Base-by-base conservation (phyloP, 2,888 invertebrate genomes). In the Aporophyla lueneburgensis region DNA sequence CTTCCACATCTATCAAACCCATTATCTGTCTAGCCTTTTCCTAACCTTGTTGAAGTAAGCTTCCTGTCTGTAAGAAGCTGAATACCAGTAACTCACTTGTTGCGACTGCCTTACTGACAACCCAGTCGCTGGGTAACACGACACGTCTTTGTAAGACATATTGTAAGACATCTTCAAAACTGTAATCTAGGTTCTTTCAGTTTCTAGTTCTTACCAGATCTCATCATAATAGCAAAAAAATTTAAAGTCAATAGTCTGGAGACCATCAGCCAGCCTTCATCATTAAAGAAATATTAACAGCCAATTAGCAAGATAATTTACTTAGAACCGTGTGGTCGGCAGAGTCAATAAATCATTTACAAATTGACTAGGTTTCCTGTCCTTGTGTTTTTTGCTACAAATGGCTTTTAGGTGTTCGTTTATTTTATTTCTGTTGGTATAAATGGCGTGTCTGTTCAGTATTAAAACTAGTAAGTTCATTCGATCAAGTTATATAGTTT, bases 221-320 rank as follows among this genome's bases (percentile, higher is more conserved):
- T 4, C 12, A 27, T 56, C 24, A 43, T 66, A 65, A 51, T 43
- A 43, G 19, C 58, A 53, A 19, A 68, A 49, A 46, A 46, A 33
- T 27, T 43, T 63, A 58, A 80, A 72, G 70, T 80, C 74, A 68
- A 63, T 78, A 78, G 59, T 80, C 78, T 65, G 54, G 19, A 56
- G 27, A 65, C 51, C 58, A 79, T 66, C 46, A 54, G 69, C 21
- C 67, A 70, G 72, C 58, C 72, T 73, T 74, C 68, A 72, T 80
- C 78, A 81, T 88, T 86, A 85, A 87, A 87, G 81, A 77, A 62
- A 74, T 83, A 88, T 88, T 88, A 87, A 81, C 86, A 82, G 76
- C 79, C 89, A 88, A 88, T 88, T 88, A 88, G 81, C 71, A 59
- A 80, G 75, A 81, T 86, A 88, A 88, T 88, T 88, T 87, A 88